Base-by-base conservation (phyloP, 92 coral and sea anemone genomes). In the Parazoanthus swiftii region DNA sequence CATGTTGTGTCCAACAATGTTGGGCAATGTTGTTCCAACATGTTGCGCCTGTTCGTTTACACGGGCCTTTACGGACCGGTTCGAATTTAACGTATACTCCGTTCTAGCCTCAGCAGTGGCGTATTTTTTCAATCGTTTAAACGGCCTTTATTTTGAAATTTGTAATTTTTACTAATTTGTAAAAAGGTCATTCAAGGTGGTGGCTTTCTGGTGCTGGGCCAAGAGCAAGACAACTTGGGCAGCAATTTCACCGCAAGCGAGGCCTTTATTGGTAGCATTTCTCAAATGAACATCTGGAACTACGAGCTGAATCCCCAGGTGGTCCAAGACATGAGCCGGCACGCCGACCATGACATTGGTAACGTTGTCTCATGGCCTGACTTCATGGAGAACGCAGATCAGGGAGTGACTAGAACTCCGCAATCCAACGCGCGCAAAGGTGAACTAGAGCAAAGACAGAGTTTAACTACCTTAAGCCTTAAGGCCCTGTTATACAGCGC, bases 201-300 rank as follows among this genome's bases (percentile, higher is more conserved):
- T 13, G 99, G 98, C 36, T 50, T 86, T 37, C 89, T 93, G 78
- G 95, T 96, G 20, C 94, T 97, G 1, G 99, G 96, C 23, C 99
- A 97, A 87, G 99, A 97, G 78, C 99, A 97, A 81, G 99, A 97
- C 80, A 88, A 80, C 14, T 68, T 97, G 7, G 98, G 93, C 3
- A 91, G 93, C 72, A 95, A 97, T 83, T 97, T 95, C 85, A 93
- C 94, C 33, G 97, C 97, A 15, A 94, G 91, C 88, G 99, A 97
- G 80, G 99, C 99, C 13, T 97, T 97, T 65, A 91, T 92, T 36
- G 99, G 99, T 6, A 71, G 90, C 76, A 91, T 97, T 67, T 95
- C 96, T 77, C 99, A 97, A 88, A 73, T 97, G 93, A 97, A 97
- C 85, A 74, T 97, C 20, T 97, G 98, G 99, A 91, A 89, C 85